A percentile compares a stretch with the other conserved stretches of the same genome.
These are phyloP conservation scores for Drosophila trapezifrons DNA, from an alignment of 1,140 invertebrate genomes.

Conservation along the genomic window DNA sequence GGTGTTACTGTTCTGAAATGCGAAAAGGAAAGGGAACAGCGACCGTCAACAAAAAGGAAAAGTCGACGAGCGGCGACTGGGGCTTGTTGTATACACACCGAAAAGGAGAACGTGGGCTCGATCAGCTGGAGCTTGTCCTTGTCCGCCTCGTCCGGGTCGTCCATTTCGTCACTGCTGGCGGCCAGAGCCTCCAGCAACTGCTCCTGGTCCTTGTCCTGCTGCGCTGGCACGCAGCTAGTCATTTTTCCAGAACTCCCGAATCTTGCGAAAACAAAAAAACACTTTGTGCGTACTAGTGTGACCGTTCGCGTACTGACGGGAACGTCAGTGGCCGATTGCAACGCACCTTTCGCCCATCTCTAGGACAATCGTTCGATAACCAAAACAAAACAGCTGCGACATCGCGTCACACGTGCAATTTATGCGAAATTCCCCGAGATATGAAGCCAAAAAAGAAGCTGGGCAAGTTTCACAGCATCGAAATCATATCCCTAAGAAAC, in stretches of 20 bases:
- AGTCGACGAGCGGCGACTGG: background rate
- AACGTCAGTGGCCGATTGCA: background rate
- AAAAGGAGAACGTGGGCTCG: constrained; percentile 70
- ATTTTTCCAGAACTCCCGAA: constrained; percentile 51
- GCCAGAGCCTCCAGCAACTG: constrained; percentile 66
- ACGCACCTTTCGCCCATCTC: constrained; percentile 11
- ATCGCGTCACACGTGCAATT: constrained; percentile 62
- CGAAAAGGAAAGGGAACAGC: constrained; percentile 15
- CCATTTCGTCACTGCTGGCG: constrained; percentile 68
- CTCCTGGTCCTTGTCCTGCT: constrained; percentile 74
- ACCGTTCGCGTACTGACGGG: background rate
- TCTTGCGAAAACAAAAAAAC: constrained; percentile 42
- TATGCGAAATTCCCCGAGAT: constrained; percentile 17
- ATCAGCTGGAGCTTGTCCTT: constrained; percentile 54
- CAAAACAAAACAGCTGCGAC: constrained; percentile 34
- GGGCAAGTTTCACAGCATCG: constrained; percentile 35
- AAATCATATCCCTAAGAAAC: background rate
- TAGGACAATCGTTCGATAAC: constrained; percentile 21
- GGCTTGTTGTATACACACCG: constrained; percentile 65
- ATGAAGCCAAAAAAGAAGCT: constrained; percentile 82
- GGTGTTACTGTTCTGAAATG: constrained; percentile 65
- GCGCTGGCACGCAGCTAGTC: constrained; percentile 74
- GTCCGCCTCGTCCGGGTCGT: constrained; percentile 52
- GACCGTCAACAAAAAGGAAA: constrained; percentile 3
- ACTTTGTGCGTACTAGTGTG: constrained; percentile 33